Evolutionary conservation across 1,140 invertebrate species (phyloP).

Genomic region (Brachystomella parvula): DNA sequence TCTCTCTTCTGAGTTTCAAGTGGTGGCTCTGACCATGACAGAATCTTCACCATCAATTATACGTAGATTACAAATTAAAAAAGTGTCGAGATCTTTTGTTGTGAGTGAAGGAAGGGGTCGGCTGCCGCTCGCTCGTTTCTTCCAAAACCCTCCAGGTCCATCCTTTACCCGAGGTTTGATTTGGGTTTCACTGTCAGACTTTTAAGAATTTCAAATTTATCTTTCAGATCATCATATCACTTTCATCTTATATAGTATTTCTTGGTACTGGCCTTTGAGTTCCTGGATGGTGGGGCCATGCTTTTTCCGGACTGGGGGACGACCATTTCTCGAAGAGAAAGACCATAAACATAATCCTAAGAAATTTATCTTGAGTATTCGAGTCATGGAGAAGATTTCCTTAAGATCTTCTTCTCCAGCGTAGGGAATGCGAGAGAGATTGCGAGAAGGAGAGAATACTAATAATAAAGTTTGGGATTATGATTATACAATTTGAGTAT

Average conservation of each 20-base stretch:
- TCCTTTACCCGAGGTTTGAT: too few species aligned
- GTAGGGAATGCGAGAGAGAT: neutral
- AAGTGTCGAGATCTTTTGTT: conserved; percentile 20
- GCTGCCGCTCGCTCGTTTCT: neutral
- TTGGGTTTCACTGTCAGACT: too few species aligned
- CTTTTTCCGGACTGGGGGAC: too few species aligned
- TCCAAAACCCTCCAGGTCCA: neutral
- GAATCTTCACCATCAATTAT: conserved; percentile 25
- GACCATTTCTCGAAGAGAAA: neutral
- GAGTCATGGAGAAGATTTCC: too few species aligned
- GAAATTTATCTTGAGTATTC: too few species aligned
- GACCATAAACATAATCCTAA: neutral
- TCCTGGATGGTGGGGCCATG: too few species aligned
- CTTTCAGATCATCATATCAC: neutral
- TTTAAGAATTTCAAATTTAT: too few species aligned
- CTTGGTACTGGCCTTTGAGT: too few species aligned
- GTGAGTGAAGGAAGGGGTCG: neutral
- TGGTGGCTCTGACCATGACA: neutral
- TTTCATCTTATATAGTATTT: too few species aligned
- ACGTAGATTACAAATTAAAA: conserved; percentile 28
- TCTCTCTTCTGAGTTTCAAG: conserved; percentile 2
- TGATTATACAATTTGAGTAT: conserved; percentile 10
- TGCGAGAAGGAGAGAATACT: too few species aligned
- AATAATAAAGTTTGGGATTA: neutral
- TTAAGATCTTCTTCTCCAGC: neutral